phyloP scores from a whole-genome alignment of 2,113 vertebrate species.

The Sorex fumeus region DNA sequence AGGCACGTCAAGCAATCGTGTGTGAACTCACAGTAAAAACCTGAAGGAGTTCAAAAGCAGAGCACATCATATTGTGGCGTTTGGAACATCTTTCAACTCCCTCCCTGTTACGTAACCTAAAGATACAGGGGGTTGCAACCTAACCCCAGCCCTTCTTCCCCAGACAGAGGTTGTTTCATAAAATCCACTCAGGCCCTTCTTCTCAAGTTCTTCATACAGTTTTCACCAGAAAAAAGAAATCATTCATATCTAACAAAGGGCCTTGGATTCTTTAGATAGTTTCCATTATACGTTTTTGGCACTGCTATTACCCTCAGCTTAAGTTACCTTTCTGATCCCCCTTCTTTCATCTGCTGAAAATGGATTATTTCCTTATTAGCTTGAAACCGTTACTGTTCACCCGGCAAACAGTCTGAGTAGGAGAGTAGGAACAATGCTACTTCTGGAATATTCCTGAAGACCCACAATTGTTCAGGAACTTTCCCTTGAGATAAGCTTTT shows the following conservation, averaged over 20 bases:
- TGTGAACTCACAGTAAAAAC: slow-evolving; percentile 42
- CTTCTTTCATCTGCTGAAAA: slow-evolving; percentile 92
- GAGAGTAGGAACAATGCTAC: slow-evolving; percentile 82
- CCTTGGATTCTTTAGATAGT: slow-evolving; percentile 91
- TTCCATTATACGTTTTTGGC: slow-evolving; percentile 90
- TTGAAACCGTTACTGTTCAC: slow-evolving; percentile 87
- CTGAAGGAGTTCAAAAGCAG: slow-evolving; percentile 72
- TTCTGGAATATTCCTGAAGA: slow-evolving; percentile 81
- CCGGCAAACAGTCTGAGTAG: slow-evolving; percentile 77
- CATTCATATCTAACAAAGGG: slow-evolving; percentile 91
- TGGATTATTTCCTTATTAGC: slow-evolving; percentile 91
- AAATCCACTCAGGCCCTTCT: slow-evolving; percentile 89
- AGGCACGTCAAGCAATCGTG: background rate
- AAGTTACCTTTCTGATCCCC: slow-evolving; percentile 89
- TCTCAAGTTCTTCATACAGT: slow-evolving; percentile 92
- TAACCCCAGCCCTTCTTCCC: slow-evolving; percentile 85
- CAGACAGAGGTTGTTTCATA: slow-evolving; percentile 91
- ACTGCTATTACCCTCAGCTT: slow-evolving; percentile 86
- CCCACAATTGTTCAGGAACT: slow-evolving; percentile 63
- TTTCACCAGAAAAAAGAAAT: slow-evolving; percentile 91
- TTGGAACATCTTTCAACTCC: slow-evolving; percentile 88
- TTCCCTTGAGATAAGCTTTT: background rate
- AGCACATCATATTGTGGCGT: slow-evolving; percentile 70
- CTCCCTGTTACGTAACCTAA: slow-evolving; percentile 82
- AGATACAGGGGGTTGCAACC: slow-evolving; percentile 86